A percentile compares a stretch with the other conserved stretches of the same genome.
Evolutionary conservation across 2,113 vertebrate species (phyloP).

Genomic region (Bostrychus sinensis): DNA sequence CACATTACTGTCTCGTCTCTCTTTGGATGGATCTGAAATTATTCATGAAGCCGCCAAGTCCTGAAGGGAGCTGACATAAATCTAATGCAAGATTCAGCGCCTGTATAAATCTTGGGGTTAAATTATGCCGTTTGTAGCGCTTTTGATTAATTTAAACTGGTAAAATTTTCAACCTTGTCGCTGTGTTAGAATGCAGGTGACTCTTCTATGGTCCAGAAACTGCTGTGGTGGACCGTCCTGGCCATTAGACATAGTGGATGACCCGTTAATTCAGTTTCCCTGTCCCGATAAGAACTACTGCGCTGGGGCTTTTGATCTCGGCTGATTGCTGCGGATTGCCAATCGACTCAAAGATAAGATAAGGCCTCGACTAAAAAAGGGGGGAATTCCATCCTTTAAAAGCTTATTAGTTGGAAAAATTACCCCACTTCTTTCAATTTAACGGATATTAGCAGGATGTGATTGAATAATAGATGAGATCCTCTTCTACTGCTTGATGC

Average conservation of each 20-base stretch:
- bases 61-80: constrained; percentile 22
- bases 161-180: background rate
- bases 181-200: constrained; percentile 28
- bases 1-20: constrained; percentile 22
- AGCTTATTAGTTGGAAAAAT: constrained; percentile 57
- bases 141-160: constrained; percentile 13
- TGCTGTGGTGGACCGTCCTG: background rate
- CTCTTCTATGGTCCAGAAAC: constrained; percentile 7
- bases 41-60: constrained; percentile 16
- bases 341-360: constrained; percentile 50
- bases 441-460: constrained; percentile 52
- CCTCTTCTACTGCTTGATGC: constrained; percentile 45
- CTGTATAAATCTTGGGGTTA: constrained; percentile 11
- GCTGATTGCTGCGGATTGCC: constrained; percentile 64
- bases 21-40: constrained; percentile 21
- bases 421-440: constrained; percentile 61
- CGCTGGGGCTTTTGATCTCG: constrained; percentile 55
- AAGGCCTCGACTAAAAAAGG: constrained; percentile 35
- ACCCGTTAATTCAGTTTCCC: constrained; percentile 55
- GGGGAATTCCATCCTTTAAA: constrained; percentile 58
- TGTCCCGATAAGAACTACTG: constrained; percentile 28
- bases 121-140: constrained; percentile 20
- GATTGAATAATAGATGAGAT: constrained; percentile 66
- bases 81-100: constrained; percentile 24
- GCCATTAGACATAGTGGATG: constrained; percentile 22